These are phyloP conservation scores for Epinephelus awoara DNA, from an alignment of 2,797 vertebrate species.

Conservation along the genomic window DNA sequence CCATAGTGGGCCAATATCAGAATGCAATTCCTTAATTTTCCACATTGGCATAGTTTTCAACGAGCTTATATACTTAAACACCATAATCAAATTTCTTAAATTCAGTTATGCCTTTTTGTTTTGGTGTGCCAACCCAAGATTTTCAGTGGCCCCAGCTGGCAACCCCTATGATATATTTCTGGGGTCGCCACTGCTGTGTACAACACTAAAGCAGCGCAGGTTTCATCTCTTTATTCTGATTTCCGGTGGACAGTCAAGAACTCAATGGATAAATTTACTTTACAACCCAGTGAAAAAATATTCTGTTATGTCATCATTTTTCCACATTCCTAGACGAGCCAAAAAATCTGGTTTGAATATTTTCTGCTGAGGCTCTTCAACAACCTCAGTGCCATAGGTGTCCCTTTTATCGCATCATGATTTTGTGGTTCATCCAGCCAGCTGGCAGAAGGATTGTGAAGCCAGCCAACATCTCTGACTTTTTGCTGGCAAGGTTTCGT, in stretches of 20 bases:
- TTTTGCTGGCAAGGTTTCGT: conserved; percentile 23
- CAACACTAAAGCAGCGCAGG: background rate
- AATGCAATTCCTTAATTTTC: too few species aligned
- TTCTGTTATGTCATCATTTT: conserved; percentile 34
- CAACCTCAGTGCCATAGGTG: conserved; percentile 23
- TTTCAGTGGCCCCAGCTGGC: too few species aligned
- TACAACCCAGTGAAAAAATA: background rate
- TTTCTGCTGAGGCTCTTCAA: conserved; percentile 13
- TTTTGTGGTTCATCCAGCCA: conserved; percentile 26
- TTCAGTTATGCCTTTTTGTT: too few species aligned
- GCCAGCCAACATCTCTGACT: conserved; percentile 41
- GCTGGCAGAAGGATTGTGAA: conserved; percentile 47
- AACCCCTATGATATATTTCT: too few species aligned
- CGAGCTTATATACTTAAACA: too few species aligned
- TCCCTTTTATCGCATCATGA: conserved; percentile 47
- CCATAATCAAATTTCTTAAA: too few species aligned
- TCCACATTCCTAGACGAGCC: conserved; percentile 14
- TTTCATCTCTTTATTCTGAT: background rate
- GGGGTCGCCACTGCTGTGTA: background rate
- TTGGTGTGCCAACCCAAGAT: too few species aligned
- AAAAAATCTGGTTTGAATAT: conserved; percentile 53
- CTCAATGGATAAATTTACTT: background rate
- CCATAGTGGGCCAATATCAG: too few species aligned
- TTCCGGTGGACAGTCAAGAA: background rate
- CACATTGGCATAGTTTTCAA: too few species aligned